Conservation (phyloP, 2,113 vertebrate genomes). For the Mustela nigripes region DNA sequence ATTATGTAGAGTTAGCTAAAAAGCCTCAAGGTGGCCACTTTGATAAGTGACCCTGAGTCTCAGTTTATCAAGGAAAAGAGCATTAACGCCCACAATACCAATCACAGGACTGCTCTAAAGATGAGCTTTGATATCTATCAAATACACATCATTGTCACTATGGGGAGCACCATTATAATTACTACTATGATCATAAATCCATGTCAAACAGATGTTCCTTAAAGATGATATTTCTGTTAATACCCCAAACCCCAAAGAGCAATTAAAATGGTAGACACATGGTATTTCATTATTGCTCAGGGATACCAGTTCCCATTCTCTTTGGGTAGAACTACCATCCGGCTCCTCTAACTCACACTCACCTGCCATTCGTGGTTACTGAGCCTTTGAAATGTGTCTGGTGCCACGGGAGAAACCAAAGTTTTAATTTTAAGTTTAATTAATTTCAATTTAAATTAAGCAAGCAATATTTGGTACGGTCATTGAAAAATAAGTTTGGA, state of each 20-base stretch:
- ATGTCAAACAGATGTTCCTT: background rate
- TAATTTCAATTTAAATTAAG: background rate
- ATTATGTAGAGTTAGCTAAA: background rate
- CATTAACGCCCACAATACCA: background rate
- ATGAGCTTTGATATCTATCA: background rate
- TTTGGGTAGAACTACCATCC: too few species aligned
- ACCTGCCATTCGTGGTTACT: background rate
- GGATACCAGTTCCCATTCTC: too few species aligned
- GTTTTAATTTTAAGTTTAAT: background rate
- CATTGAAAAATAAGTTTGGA: background rate
- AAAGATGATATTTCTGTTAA: background rate
- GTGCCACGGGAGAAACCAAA: background rate
- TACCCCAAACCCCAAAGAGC: background rate
- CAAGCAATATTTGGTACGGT: background rate
- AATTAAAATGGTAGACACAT: background rate
- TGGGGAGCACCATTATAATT: background rate
- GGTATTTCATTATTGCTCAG: background rate
- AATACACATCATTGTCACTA: rapidly evolving
- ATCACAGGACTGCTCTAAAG: background rate
- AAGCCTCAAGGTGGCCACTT: background rate
- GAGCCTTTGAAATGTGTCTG: background rate
- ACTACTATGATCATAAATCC: background rate
- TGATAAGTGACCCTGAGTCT: background rate
- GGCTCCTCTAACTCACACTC: rapidly evolving
- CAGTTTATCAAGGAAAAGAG: background rate